Base-by-base conservation (phyloP, 2,888 invertebrate species). In the Hipparchia semele region DNA sequence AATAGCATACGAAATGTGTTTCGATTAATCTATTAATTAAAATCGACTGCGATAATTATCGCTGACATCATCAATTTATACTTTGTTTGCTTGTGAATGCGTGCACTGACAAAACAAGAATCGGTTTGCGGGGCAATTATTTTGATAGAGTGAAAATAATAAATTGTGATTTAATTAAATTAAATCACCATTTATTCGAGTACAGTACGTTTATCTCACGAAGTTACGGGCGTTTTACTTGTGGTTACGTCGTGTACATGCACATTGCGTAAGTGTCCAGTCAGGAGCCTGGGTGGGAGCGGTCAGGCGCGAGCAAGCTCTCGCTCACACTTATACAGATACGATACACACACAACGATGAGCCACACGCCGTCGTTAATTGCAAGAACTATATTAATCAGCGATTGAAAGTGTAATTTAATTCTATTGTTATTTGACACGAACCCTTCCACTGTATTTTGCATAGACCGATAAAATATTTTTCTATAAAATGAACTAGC, bases 51-150 rank as follows among this genome's bases (percentile, higher is more conserved):
- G 68, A 77, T 78, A 79, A 80, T 80, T 79, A 85, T 80, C 76
- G 76, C 76, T 78, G 80, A 80, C 81, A 76, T 75, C 81, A 81
- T 81, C 81, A 82, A 84, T 85, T 82, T 82, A 83, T 87, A 87
- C 86, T 83, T 80, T 83, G 80, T 83, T 83, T 81, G 80, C 71
- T 73, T 73, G 65, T 73, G 74, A 77, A 76, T 77, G 75, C 74
- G 67, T 73, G 70, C 73, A 59, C 73, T 64, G 75, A 70, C 77
- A 77, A 79, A 79, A 79, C 78, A 79, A 72, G 74, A 73, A 58
- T 71, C 75, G 64, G 73, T 72, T 23, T 33, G 69, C 71, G 54
- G 51, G 66, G 67, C 72, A 74, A 76, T 74, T 73, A 76, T 74
- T 76, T 72, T 76, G 75, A 75, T 75, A 75, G 65, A 62, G 68